Conservation (phyloP, 2,888 invertebrate species). For the Heteromyza rotundicornis region DNA sequence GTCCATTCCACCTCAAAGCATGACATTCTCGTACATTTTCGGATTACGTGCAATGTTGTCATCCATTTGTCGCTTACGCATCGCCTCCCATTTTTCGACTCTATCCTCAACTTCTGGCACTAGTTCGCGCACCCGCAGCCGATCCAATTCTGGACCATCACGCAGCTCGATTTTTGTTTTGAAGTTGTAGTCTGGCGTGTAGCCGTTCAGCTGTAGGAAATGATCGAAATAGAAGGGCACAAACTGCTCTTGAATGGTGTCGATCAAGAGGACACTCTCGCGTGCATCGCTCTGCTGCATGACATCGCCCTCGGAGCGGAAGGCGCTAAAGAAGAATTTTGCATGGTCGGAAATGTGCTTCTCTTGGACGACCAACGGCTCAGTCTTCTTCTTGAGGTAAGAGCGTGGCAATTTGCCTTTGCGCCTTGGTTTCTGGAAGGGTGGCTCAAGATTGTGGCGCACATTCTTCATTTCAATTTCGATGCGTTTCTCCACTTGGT, state of each 20-base stretch:
- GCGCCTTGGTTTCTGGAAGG: conserved; percentile 45
- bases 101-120: conserved; percentile 44
- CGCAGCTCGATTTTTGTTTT: conserved; percentile 55
- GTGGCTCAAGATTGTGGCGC: conserved; percentile 52
- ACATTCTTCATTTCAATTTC: conserved; percentile 55
- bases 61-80: conserved; percentile 53
- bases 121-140: conserved; percentile 39
- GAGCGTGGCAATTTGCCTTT: conserved; percentile 47
- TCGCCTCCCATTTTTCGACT: conserved; percentile 47
- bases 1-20: conserved; percentile 26
- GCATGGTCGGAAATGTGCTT: conserved; percentile 48
- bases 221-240: conserved; percentile 61
- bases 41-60: conserved; percentile 55
- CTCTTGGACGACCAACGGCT: conserved; percentile 23
- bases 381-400: conserved; percentile 39
- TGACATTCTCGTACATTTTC: conserved; percentile 56
- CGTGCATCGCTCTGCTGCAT: conserved; percentile 35
- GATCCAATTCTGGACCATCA: conserved; percentile 53
- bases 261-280: conserved; percentile 45
- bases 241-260: conserved; percentile 52
- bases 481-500: conserved; percentile 54
- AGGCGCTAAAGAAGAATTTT: conserved; percentile 54
- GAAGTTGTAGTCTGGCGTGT: conserved; percentile 59
- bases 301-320: conserved; percentile 45
- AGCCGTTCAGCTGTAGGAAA: conserved; percentile 57